Evolutionary conservation across 1,140 invertebrate species (phyloP).

Genomic region (Zaprionus vittiger): DNA sequence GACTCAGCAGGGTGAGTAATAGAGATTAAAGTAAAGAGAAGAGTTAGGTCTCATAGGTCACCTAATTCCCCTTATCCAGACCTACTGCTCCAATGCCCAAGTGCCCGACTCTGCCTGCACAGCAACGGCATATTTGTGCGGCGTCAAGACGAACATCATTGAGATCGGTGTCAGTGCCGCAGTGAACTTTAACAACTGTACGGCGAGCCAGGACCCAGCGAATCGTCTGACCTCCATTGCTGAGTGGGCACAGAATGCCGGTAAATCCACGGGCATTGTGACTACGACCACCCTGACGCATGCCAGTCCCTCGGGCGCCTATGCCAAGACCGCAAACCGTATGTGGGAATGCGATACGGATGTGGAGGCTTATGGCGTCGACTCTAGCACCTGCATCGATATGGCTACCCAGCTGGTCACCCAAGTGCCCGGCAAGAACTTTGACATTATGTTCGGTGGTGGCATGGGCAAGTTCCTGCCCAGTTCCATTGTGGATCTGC

Average conservation of each 20-base stretch:
- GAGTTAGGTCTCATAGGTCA: background rate
- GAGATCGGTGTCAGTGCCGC: slow-evolving; percentile 87
- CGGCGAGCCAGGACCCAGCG: slow-evolving; percentile 86
- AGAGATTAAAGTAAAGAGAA: background rate
- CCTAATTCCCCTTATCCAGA: slow-evolving; percentile 37
- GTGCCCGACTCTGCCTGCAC: slow-evolving; percentile 92
- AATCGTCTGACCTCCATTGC: slow-evolving; percentile 89
- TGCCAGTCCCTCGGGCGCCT: slow-evolving; percentile 75
- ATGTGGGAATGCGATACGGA: slow-evolving; percentile 91
- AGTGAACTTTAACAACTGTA: slow-evolving; percentile 89
- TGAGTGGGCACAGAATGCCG: slow-evolving; percentile 93
- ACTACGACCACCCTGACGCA: slow-evolving; percentile 81
- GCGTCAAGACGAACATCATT: slow-evolving; percentile 89
- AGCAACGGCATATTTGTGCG: slow-evolving; percentile 89
- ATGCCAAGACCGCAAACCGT: slow-evolving; percentile 87
- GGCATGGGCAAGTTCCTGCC: slow-evolving; percentile 87
- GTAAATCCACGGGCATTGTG: slow-evolving; percentile 84
- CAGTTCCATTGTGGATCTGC: slow-evolving; percentile 83
- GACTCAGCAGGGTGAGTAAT: slow-evolving; percentile 87
- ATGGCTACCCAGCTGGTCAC: slow-evolving; percentile 88
- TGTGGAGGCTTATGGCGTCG: slow-evolving; percentile 73
- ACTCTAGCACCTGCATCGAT: slow-evolving; percentile 83
- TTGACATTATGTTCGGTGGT: slow-evolving; percentile 89
- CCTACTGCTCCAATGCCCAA: slow-evolving; percentile 91
- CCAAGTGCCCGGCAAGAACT: slow-evolving; percentile 85